Base-by-base conservation (phyloP, 1,140 invertebrate genomes). In the Drosophila pruinosa region DNA sequence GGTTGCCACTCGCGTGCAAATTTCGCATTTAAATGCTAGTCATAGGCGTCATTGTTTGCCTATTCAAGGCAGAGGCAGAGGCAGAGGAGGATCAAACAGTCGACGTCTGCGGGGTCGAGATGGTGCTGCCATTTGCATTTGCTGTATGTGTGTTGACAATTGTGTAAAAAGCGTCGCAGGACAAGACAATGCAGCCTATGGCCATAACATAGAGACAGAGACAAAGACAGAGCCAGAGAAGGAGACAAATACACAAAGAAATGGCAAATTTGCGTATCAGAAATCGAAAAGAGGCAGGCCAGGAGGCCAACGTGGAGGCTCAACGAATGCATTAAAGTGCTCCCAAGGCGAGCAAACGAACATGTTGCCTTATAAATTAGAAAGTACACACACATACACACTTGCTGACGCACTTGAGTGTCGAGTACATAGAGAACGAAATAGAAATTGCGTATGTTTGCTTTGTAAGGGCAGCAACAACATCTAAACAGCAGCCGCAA, bases 11-110 rank as follows among this genome's bases (percentile, higher is more conserved):
- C 82, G 82, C 82, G 78, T 86, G 82, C 82, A 75, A 88, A 88
- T 75, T 88, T 88, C 82, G 75, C 78, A 88, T 88, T 88, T 88
- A 88, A 82, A 88, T 88, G 82, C 82, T 68, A 78, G 82, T 77
- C 75, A 77, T 89, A 88, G 82, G 64, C 72, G 62, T 72, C 54
- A 58, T 75, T 69, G 74, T 70, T 82, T 86, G 68, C 50, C 77
- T 65, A 88, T 78, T 81, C 67, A 38, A 63, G 52, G 59, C 22
- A 26, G 2, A 34, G 19, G 38, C 1, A 28, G 14, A 7, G 14
- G 2, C 1, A 0, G 31, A 8, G 7, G 22, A 2, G 4, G 31
- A 34, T 34, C 31, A 34, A 34, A 34, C n/a, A n/a, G n/a, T n/a
- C n/a, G n/a, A n/a, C n/a, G n/a, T n/a, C n/a, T n/a, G n/a, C n/a